Evolutionary conservation across 2,888 invertebrate species (phyloP).

Genomic region (Drosophila subquinaria): DNA sequence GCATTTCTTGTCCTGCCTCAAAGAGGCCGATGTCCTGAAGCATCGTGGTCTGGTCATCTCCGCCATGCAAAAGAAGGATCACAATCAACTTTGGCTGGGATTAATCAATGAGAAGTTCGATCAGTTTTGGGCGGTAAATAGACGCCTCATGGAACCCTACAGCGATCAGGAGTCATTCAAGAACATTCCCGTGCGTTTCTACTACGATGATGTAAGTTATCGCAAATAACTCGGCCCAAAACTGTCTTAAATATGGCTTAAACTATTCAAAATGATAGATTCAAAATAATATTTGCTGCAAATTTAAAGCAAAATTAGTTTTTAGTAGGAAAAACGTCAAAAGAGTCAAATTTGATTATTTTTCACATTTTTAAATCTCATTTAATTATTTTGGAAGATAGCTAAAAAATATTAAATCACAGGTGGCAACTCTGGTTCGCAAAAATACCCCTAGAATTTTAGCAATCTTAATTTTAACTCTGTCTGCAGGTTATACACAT

Average conservation of each 20-base stretch:
- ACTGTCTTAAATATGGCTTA: neutral
- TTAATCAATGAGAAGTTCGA: slow-evolving; percentile 98
- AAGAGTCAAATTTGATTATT: too few relatives aligned
- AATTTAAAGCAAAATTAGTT: too few relatives aligned
- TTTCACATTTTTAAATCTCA: too few relatives aligned
- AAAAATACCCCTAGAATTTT: too few relatives aligned
- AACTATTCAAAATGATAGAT: neutral
- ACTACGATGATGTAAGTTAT: slow-evolving; percentile 87
- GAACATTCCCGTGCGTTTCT: slow-evolving; percentile 95
- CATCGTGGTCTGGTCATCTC: slow-evolving; percentile 96
- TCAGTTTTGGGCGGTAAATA: slow-evolving; percentile 99
- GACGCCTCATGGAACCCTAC: slow-evolving; percentile 95
- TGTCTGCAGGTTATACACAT: too few relatives aligned
- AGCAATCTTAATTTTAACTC: too few relatives aligned
- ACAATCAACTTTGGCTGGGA: slow-evolving; percentile 97
- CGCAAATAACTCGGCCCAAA: neutral
- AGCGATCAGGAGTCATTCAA: slow-evolving; percentile 93
- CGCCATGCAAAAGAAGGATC: slow-evolving; percentile 98
- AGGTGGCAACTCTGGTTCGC: too few relatives aligned
- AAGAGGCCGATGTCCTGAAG: slow-evolving; percentile 99
- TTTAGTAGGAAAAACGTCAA: too few relatives aligned
- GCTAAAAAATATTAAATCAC: too few relatives aligned
- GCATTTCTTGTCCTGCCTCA: slow-evolving; percentile 97
- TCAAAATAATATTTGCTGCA: too few relatives aligned
- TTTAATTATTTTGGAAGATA: too few relatives aligned